These are phyloP conservation scores for Diogma glabrata DNA, from an alignment of 2,888 invertebrate species.

Conservation along the genomic window DNA sequence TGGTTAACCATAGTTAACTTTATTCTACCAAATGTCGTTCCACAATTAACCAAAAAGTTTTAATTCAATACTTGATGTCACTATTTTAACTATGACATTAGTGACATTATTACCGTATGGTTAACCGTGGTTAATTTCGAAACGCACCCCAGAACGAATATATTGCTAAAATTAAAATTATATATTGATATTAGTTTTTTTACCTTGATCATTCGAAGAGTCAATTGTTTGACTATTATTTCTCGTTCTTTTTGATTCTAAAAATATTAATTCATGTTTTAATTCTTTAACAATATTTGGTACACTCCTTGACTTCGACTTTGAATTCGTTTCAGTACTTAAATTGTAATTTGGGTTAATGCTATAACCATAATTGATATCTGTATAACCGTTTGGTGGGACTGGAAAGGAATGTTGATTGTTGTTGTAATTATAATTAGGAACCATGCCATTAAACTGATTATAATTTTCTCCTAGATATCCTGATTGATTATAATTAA, in stretches of 20 bases:
- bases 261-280: constrained; percentile 49
- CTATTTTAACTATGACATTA: too few species aligned
- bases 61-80: too few species aligned
- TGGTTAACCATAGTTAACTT: too few species aligned
- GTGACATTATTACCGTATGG: too few species aligned
- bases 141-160: too few species aligned
- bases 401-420: constrained; percentile 7
- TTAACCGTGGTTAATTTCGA: too few species aligned
- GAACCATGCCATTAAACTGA: too few species aligned
- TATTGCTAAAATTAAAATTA: too few species aligned
- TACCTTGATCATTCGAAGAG: neutral
- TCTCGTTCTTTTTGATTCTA: constrained; percentile 40
- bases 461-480: too few species aligned
- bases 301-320: constrained; percentile 50
- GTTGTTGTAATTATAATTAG: constrained; percentile 7
- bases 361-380: constrained; percentile 2
- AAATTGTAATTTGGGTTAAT: constrained; percentile 1
- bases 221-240: constrained; percentile 42
- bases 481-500: constrained; percentile 3
- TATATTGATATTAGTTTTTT: too few species aligned
- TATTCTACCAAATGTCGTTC: too few species aligned
- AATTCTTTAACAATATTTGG: constrained; percentile 65
- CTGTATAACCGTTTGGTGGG: constrained; percentile 3
- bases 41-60: too few species aligned
- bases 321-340: constrained; percentile 18